phyloP scores from a whole-genome alignment of 2,113 vertebrate genomes.

The Haplotaxodon microlepis region DNA sequence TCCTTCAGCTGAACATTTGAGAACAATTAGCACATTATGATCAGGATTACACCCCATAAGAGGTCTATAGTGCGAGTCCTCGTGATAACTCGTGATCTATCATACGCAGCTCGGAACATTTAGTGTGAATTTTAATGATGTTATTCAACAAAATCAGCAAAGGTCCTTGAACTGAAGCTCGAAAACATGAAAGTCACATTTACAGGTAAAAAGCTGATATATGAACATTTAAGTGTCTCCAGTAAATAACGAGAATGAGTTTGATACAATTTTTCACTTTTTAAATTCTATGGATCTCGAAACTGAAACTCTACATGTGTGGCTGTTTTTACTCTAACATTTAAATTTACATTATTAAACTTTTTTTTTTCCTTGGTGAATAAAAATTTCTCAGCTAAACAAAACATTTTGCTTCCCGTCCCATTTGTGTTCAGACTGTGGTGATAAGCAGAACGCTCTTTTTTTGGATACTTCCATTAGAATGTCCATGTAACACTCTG shows the following conservation, averaged over 20 bases:
- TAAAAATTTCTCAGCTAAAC: neutral
- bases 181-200: neutral
- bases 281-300: neutral
- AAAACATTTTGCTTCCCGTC: neutral
- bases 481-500: neutral
- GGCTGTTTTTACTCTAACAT: neutral
- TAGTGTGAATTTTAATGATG: neutral
- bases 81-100: neutral
- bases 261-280: neutral
- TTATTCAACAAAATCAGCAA: neutral
- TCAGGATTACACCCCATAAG: neutral
- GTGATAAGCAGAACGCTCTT: neutral
- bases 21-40: constrained; percentile 6
- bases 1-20: neutral
- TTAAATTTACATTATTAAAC: neutral
- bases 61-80: neutral
- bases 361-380: neutral
- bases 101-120: neutral
- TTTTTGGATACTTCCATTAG: neutral
- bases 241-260: neutral
- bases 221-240: neutral
- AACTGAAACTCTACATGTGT: neutral
- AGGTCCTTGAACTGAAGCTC: neutral
- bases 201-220: neutral
- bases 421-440: neutral